These are phyloP conservation scores for Ophiothrix spiculata DNA, from an alignment of 35 echinoderm and acorn worm genomes.

Conservation along the genomic window DNA sequence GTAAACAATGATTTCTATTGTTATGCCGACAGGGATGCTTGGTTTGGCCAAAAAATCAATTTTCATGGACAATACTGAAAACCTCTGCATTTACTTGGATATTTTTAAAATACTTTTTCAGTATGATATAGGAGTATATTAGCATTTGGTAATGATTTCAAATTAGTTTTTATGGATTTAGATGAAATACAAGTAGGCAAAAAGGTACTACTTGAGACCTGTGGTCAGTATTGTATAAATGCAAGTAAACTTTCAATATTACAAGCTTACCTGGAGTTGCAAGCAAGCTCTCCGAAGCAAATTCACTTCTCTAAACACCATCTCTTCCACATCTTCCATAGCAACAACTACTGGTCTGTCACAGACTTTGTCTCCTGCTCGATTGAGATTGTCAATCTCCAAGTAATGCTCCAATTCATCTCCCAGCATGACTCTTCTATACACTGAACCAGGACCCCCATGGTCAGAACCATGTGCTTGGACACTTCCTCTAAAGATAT, in stretches of 20 bases:
- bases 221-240: too few relatives aligned
- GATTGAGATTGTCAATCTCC: slow-evolving; percentile 56
- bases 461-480: slow-evolving; percentile 19
- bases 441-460: slow-evolving; percentile 80
- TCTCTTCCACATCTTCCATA: slow-evolving; percentile 1
- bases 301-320: slow-evolving; percentile 41
- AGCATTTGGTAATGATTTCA: too few relatives aligned
- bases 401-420: slow-evolving; percentile 31
- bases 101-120: too few relatives aligned
- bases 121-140: too few relatives aligned
- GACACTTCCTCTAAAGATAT: slow-evolving; percentile 46
- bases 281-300: slow-evolving; percentile 56
- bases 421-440: slow-evolving; percentile 37
- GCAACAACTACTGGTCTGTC: slow-evolving; percentile 13
- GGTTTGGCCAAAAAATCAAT: too few relatives aligned
- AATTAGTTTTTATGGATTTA: too few relatives aligned
- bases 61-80: too few relatives aligned
- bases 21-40: too few relatives aligned
- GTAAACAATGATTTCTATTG: too few relatives aligned
- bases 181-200: too few relatives aligned
- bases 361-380: not conserved
- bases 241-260: not conserved
- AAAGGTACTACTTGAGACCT: too few relatives aligned
- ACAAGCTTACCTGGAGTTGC: slow-evolving; percentile 19
- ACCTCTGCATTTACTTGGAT: too few relatives aligned